Evolutionary conservation across 2,797 vertebrate genomes (phyloP), one percentile per base, ranked within the genome.

Genomic region (Pseudopleuronectes americanus): DNA sequence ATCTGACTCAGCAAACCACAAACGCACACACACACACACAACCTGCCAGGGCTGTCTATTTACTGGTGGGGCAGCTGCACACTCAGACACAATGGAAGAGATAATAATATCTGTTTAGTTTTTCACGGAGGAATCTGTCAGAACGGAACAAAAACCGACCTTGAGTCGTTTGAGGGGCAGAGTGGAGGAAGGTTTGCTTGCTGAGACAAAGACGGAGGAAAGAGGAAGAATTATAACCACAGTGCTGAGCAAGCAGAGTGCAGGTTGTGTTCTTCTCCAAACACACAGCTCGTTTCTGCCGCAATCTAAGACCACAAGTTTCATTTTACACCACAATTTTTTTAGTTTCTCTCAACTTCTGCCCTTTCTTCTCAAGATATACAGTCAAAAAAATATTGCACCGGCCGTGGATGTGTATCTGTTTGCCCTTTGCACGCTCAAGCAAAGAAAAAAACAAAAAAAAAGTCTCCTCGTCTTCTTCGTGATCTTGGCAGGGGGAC

Each of bases 1-100:
- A 54, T 60, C 77, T 88, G 83, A 87, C 67, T 90, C 79, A 77
- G 84, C 83, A 81, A 61, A 78, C 58, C 59, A 49, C 68, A 77
- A 47, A 9, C 21, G 63, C 22, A 45, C 63, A 28, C 16, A 41
- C 22, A 45, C 63, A 28, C 16, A 41, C 47, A 53, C 36, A 24
- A 24, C 8, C 59, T 58, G 76, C 75, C 77, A 70, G 45, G 67
- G 54, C 68, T 57, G 53, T 80, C 65, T 28, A 61, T 84, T 73
- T 76, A 79, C 77, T 66, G 64, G 61, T 26, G 53, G 61, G 26
- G 58, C 57, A 52, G 66, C 57, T 36, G 60, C 36, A n/a, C 56
- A 45, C 38, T 45, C n/a, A 41, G 22, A 53, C 21, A 47, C 21
- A 36, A 26, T 38, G 36, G 22, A 47, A 63, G 45, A 76, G 52